Base-by-base conservation (phyloP, 2,888 invertebrate genomes). In the Mystacides longicornis region DNA sequence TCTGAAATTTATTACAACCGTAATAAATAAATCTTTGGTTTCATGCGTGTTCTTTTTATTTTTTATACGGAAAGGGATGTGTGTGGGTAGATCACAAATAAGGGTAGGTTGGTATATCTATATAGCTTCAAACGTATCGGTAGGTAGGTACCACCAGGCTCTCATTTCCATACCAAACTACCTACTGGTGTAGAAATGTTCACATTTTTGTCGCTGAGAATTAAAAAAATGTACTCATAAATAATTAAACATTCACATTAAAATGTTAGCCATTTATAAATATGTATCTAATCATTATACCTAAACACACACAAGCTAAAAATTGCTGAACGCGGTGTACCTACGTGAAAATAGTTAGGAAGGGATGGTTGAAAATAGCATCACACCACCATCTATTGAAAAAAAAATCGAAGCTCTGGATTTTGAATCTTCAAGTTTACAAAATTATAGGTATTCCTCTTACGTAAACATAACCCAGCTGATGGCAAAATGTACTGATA, bases 21-120 rank as follows among this genome's bases (percentile, higher is more conserved):
- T 37, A 37, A 37, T 37, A 37, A 37, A 37, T 37, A 37, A 37
- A 37, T 37, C 37, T 37, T 37, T 37, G 37, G 37, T 37, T 37
- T 37, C 16, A 37, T 37, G 37, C n/a, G n/a, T n/a, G n/a, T 37
- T 4, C 4, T 37, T 37, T 37, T 37, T 37, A n/a, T 7, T 37
- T 14, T 27, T 27, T 27, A 27, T 11, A 27, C 27, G 11, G 27
- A 27, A n/a, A 27, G 27, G 7, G 27, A 7, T 27, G 27, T 5
- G 27, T 27, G 5, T 27, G 27, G 37, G 37, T n/a, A 27, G 27
- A 27, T 7, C 11, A 27, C 27, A 27, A 27, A 27, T 27, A 27
- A n/a, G n/a, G n/a, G n/a, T n/a, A n/a, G n/a, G n/a, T n/a, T n/a
- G n/a, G n/a, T n/a, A n/a, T n/a, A n/a, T n/a, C n/a, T n/a, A n/a